These are phyloP conservation scores for Coremacera marginata DNA, from an alignment of 2,888 invertebrate species.

Conservation along the genomic window DNA sequence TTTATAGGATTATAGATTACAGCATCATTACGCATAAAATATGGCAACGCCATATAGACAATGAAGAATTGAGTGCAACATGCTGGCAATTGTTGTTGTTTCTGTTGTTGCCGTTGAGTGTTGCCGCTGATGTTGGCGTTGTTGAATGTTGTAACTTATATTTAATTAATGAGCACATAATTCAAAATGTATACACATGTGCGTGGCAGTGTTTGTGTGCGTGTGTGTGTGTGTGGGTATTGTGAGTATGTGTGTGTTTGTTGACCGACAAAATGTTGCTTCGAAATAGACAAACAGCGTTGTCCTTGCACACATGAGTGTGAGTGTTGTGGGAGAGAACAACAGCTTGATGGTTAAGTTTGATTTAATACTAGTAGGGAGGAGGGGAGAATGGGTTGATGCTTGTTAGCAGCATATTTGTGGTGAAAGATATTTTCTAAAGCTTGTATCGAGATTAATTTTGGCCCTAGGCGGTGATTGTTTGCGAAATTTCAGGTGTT, in stretches of 20 bases:
- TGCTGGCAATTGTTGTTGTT: conserved; percentile 23
- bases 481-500: too few relatives aligned
- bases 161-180: conserved; percentile 35
- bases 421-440: too few relatives aligned
- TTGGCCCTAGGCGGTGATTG: too few relatives aligned
- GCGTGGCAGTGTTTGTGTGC: conserved; percentile 25
- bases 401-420: too few relatives aligned
- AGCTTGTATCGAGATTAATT: too few relatives aligned
- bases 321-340: background rate
- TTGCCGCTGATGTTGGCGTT: conserved; percentile 21
- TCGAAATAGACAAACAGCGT: background rate
- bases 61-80: background rate
- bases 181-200: background rate
- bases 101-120: background rate
- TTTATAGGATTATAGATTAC: conserved; percentile 34
- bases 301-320: background rate
- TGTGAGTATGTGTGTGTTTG: background rate
- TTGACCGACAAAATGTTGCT: conserved; percentile 12
- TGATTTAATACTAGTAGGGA: background rate
- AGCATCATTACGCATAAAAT: conserved; percentile 33
- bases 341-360: background rate
- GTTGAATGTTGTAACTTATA: conserved; percentile 34
- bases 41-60: conserved; percentile 20
- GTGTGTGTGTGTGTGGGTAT: background rate
- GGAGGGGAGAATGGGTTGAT: background rate